phyloP scores from a whole-genome alignment of 2,797 vertebrate genomes.

The Momotus momota region DNA sequence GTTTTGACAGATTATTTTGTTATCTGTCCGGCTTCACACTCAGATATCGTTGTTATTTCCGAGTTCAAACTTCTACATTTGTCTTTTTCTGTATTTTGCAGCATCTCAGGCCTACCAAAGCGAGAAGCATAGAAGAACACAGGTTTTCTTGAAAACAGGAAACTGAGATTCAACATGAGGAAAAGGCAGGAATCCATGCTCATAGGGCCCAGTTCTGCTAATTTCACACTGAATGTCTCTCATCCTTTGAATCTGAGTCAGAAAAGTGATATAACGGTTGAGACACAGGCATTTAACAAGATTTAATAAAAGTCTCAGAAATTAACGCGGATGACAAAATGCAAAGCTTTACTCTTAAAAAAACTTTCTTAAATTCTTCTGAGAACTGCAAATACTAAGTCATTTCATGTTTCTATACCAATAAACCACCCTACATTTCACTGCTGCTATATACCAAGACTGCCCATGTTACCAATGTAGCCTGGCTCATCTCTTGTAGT shows the following conservation, averaged over 20 bases:
- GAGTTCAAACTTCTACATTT: not conserved
- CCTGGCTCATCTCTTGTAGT: slow-evolving; percentile 2
- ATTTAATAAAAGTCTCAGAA: not conserved
- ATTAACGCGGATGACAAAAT: not conserved
- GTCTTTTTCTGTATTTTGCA: not conserved
- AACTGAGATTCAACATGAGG: rapidly evolving
- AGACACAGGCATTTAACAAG: not conserved
- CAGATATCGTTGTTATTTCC: not conserved
- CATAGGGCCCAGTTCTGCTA: not conserved
- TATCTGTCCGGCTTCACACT: not conserved
- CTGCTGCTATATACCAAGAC: not conserved
- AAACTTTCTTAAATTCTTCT: not conserved
- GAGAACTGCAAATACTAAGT: not conserved
- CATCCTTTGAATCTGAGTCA: not conserved
- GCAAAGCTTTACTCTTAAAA: not conserved
- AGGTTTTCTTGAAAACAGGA: not conserved
- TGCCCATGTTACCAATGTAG: not conserved
- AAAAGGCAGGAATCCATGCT: not conserved
- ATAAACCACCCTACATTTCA: not conserved
- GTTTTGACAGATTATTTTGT: not conserved
- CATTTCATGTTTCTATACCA: not conserved
- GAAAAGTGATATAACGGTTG: rapidly evolving
- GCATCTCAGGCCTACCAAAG: not conserved
- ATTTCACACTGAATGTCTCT: not conserved
- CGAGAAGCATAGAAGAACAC: rapidly evolving